Percentiles rank a stretch among this genome's conserved stretches.
Conservation (phyloP, 2,888 invertebrate species). For the Scaeva pyrastri region DNA sequence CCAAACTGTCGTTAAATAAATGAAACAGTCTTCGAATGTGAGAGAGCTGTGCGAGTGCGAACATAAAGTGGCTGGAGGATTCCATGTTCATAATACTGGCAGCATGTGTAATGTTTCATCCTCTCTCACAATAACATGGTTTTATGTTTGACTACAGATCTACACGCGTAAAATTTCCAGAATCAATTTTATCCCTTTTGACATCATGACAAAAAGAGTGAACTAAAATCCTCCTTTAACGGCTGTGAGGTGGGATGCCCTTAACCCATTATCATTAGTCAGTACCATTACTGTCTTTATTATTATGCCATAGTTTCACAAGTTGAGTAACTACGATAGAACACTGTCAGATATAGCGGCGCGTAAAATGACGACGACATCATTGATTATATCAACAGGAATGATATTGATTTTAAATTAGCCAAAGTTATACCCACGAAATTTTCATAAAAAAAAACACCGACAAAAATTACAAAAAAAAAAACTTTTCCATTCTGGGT, state of each 20-base stretch:
- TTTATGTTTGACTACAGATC: background rate
- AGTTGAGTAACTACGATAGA: conserved; percentile 36
- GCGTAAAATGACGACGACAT: background rate
- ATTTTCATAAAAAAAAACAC: background rate
- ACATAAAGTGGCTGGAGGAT: background rate
- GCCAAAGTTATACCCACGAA: background rate
- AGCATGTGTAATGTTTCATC: background rate
- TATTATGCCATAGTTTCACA: conserved; percentile 45
- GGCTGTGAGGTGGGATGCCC: conserved; percentile 12
- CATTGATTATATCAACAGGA: background rate
- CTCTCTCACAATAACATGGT: background rate
- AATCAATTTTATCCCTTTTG: conserved; percentile 44
- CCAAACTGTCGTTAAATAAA: conserved; percentile 34
- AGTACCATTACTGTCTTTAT: conserved; percentile 32
- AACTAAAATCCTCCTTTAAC: background rate
- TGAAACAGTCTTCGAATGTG: conserved; percentile 26
- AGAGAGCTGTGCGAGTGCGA: background rate
- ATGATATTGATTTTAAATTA: background rate
- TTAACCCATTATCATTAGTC: conserved; percentile 35
- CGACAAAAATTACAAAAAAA: too few relatives aligned
- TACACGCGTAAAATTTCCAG: conserved; percentile 19
- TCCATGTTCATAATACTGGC: background rate
- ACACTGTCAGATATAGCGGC: conserved; percentile 30
- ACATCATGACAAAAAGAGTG: background rate
- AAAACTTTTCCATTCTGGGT: background rate